Evolutionary conservation across 1,140 invertebrate species (phyloP).

Genomic region (Nasonia giraulti): DNA sequence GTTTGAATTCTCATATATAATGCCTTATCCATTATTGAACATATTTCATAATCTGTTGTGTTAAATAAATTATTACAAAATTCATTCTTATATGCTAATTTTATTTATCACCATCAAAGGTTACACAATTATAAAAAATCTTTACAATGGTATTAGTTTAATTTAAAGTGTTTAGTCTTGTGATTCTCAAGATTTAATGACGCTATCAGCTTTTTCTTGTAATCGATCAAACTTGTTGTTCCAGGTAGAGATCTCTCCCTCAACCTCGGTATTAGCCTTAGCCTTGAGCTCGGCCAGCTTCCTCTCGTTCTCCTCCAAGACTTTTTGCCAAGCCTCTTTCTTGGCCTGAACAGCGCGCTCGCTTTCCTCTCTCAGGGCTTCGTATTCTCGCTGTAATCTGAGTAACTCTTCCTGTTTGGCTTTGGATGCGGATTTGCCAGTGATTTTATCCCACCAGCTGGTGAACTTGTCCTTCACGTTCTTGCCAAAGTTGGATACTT

Average conservation of each 20-base stretch:
- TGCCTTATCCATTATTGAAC: no score
- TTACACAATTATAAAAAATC: no score
- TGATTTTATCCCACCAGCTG: neutral
- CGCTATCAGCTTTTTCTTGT: neutral
- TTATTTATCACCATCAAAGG: no score
- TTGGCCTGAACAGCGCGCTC: slow-evolving; percentile 51
- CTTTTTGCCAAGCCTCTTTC: slow-evolving; percentile 21
- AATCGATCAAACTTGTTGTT: neutral
- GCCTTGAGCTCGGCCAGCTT: neutral
- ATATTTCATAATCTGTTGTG: no score
- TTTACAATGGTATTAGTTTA: no score
- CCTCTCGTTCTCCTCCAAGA: neutral
- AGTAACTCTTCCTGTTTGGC: neutral
- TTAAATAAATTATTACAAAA: no score
- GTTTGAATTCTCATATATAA: no score
- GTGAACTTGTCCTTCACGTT: neutral
- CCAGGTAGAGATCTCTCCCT: neutral
- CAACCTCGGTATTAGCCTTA: neutral
- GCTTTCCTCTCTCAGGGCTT: neutral
- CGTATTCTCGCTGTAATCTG: neutral
- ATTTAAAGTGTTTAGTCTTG: no score
- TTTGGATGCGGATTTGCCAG: neutral
- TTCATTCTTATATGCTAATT: no score
- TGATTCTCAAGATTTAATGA: neutral
- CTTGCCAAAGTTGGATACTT: neutral